These are phyloP conservation scores for Salpingus planirostris DNA, from an alignment of 2,888 invertebrate genomes.

Conservation along the genomic window DNA sequence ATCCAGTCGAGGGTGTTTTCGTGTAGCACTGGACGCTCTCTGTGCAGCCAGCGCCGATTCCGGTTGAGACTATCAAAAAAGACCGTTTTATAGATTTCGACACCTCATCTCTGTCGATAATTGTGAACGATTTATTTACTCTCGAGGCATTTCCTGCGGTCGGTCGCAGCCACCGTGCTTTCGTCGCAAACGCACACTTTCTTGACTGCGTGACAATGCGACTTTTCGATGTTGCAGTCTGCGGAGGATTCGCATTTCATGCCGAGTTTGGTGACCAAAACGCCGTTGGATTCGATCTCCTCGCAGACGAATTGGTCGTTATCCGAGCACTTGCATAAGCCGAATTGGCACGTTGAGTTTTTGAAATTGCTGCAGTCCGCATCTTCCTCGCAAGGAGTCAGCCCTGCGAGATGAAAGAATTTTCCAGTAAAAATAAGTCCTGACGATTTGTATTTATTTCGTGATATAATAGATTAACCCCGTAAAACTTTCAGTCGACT, in stretches of 20 bases:
- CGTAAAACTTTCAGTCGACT: too few relatives aligned
- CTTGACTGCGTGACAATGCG: too few relatives aligned
- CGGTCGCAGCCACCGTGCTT: constrained; percentile 18
- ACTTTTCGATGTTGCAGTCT: constrained; percentile 29
- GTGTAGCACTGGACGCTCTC: constrained; percentile 27
- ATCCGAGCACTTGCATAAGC: constrained; percentile 20
- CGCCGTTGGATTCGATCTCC: constrained; percentile 4
- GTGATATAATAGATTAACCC: background rate
- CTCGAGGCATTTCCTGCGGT: constrained; percentile 26
- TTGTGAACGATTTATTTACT: constrained; percentile 26
- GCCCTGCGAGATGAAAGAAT: constrained; percentile 6
- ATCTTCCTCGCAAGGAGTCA: constrained; percentile 17
- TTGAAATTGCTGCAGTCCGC: constrained; percentile 17
- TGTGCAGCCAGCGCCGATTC: constrained; percentile 22
- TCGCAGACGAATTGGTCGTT: constrained; percentile 15
- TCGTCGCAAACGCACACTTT: constrained; percentile 23
- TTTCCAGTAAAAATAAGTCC: constrained; percentile 1
- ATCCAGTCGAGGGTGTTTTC: constrained; percentile 20
- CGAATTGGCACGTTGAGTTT: constrained; percentile 16
- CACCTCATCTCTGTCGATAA: too few relatives aligned
- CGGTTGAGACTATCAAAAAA: background rate
- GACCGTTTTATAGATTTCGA: too few relatives aligned
- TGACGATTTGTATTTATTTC: constrained; percentile 1
- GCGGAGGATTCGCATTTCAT: constrained; percentile 19
- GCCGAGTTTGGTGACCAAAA: constrained; percentile 19